phyloP scores from a whole-genome alignment of 2,113 vertebrate genomes.

The Platichthys flesus region DNA sequence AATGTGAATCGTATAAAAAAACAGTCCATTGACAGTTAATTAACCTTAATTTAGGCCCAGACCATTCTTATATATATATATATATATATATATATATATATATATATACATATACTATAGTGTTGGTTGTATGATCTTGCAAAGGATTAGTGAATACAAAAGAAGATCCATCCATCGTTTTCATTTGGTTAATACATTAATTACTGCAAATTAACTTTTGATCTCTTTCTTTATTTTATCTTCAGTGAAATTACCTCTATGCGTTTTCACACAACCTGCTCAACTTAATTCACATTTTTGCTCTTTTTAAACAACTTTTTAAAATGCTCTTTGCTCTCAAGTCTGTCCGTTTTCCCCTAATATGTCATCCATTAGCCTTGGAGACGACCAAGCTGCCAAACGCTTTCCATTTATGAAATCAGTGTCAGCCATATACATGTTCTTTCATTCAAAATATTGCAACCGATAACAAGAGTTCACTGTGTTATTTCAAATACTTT shows the following conservation, averaged over 20 bases:
- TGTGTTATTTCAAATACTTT: no score
- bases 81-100: no score
- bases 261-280: neutral
- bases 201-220: neutral
- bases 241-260: neutral
- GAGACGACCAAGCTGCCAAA: neutral
- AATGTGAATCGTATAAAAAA: neutral
- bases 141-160: neutral
- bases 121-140: no score
- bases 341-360: neutral
- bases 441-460: neutral
- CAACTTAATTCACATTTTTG: neutral
- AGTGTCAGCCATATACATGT: neutral
- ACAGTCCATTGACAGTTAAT: neutral
- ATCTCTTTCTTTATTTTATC: neutral
- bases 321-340: slow-evolving; percentile 6
- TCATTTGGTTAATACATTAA: no score
- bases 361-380: neutral
- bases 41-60: neutral
- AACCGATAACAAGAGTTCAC: neutral
- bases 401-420: neutral
- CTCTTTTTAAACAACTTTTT: neutral
- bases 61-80: neutral
- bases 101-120: neutral
- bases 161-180: no score